Evolutionary conservation across 2,888 invertebrate species (phyloP), one percentile per base, ranked within the genome.

Genomic region (Noctua comes): DNA sequence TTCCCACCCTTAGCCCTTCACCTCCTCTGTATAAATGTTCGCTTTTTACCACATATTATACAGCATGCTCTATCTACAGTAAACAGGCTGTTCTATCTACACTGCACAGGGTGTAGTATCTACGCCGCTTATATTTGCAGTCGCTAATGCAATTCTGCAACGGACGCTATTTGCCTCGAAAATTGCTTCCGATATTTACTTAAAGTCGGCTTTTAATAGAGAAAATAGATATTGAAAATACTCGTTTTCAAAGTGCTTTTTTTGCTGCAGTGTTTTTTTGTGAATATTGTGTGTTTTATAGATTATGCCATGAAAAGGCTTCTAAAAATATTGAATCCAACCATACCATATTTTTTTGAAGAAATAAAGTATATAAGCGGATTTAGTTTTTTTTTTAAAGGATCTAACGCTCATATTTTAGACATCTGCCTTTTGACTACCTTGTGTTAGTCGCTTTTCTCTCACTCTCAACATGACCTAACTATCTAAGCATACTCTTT

Each of bases 121-220:
- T 71, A 31, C 75, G 59, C 75, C 57, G 82, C 57, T 84, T 88
- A 86, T 88, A 70, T 89, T 90, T 89, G 85, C 86, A 80, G 82
- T 77, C 68, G 85, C 88, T 92, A 92, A 92, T 91, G 89, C 89
- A 89, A 91, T 91, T 86, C 76, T 90, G 86, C 87, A 86, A 88
- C 88, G 89, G 85, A 89, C 87, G 85, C 89, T 91, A 92, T 91
- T 91, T 91, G 89, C 89, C 81, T 86, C 81, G 86, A 82, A 90
- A 91, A 92, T 92, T 91, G 90, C 88, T 91, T 91, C 88, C 88
- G 86, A 88, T 90, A 88, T 90, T 91, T 89, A 86, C 86, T 86
- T 86, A 81, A 77, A 82, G 74, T 68, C 54, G 18, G 73, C 57
- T 74, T 64, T 77, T 82, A 83, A 79, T 76, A 83, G 54, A 77